Conservation (phyloP, 2,888 invertebrate species). For the Polyommatus icarus region DNA sequence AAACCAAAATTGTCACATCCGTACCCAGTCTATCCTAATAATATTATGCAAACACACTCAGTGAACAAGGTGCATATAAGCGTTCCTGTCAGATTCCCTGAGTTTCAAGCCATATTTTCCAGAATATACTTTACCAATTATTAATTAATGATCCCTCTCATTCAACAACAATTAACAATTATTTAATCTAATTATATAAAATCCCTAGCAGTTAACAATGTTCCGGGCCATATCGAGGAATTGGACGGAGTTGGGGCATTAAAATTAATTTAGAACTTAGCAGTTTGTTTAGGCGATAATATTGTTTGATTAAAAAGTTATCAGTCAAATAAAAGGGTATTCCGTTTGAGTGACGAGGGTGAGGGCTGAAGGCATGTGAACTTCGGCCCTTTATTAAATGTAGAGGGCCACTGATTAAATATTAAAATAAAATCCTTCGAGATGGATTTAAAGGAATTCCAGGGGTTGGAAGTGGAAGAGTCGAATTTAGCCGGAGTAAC, state of each 20-base stretch:
- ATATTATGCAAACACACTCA: too few species aligned
- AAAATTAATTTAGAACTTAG: conserved; percentile 20
- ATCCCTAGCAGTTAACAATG: conserved; percentile 16
- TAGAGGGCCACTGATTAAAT: conserved; percentile 2
- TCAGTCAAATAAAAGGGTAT: conserved; percentile 24
- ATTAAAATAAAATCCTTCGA: conserved; percentile 4
- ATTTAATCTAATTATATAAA: not conserved
- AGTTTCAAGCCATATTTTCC: too few species aligned
- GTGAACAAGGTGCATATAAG: too few species aligned
- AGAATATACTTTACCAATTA: not conserved
- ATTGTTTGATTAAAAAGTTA: conserved; percentile 31
- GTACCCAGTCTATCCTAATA: too few species aligned
- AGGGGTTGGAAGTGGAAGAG: not conserved
- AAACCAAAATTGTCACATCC: too few species aligned
- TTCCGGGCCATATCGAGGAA: not conserved
- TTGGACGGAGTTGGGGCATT: not conserved
- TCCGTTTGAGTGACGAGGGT: conserved; percentile 23
- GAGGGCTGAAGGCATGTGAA: not conserved
- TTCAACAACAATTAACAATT: not conserved
- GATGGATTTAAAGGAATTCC: not conserved
- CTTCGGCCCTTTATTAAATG: conserved; percentile 10
- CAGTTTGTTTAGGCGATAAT: conserved; percentile 24
- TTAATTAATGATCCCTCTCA: not conserved
- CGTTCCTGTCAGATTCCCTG: too few species aligned
- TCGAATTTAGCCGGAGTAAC: not conserved